phyloP scores from a whole-genome alignment of 2,113 vertebrate species.

The Galemys pyrenaicus region DNA sequence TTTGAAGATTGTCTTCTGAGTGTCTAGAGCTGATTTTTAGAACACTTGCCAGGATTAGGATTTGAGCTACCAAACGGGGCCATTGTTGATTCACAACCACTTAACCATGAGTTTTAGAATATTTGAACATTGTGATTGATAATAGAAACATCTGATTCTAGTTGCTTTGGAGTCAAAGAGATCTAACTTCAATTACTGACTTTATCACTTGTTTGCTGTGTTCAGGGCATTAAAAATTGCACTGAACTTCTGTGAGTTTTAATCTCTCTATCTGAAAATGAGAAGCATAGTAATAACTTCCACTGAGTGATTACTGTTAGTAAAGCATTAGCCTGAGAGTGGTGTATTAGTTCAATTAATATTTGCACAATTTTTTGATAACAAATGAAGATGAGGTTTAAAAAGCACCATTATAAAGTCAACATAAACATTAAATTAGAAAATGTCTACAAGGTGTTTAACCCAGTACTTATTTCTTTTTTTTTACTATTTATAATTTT shows the following conservation, averaged over 20 bases:
- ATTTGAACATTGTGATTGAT: neutral
- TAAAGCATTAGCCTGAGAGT: neutral
- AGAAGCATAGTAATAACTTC: neutral
- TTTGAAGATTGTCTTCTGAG: neutral
- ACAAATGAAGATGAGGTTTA: neutral
- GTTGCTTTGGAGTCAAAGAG: neutral
- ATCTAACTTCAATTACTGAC: neutral
- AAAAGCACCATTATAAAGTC: neutral
- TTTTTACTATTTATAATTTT: no score
- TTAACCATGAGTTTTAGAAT: neutral
- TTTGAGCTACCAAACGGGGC: neutral
- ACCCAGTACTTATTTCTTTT: neutral
- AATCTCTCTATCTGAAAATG: neutral
- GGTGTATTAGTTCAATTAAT: neutral
- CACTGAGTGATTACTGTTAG: neutral
- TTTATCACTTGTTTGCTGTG: neutral
- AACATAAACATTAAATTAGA: neutral
- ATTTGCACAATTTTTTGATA: neutral
- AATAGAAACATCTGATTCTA: neutral
- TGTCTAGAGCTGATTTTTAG: neutral
- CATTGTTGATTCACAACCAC: neutral
- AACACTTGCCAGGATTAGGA: neutral
- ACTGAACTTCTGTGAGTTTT: neutral
- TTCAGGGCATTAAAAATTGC: neutral
- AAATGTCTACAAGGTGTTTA: neutral